Evolutionary conservation across 2,113 vertebrate genomes (phyloP), one percentile per base, ranked within the genome.

Genomic region (Antigone vipio): DNA sequence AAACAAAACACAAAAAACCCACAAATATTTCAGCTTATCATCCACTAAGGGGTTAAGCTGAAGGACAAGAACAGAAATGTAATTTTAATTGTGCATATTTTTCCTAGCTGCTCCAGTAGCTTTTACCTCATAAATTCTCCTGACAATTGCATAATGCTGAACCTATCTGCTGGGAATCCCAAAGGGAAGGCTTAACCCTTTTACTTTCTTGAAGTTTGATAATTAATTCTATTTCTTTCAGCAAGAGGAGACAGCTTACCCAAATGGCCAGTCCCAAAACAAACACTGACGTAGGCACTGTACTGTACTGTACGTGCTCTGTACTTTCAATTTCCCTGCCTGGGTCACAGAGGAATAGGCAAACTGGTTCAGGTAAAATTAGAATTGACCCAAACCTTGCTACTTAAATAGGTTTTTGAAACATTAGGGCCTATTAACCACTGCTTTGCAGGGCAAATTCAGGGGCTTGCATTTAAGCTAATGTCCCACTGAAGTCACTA

Each of bases 121-220:
- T 92, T 93, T 47, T 78, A 42, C 52, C 56, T 96, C 64, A 72
- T 81, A 68, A 92, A 94, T 96, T 92, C 92, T 96, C 92, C 79
- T 76, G 83, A 89, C 76, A 94, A 58, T 95, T 94, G 73, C 56
- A 75, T 92, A 92, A 73, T 64, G 60, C 86, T 85, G 76, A 94
- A 89, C 58, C 68, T 91, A 38, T 86, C 62, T 77, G 84, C 76
- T 84, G 77, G 72, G 69, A 91, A 94, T 85, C 60, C 84, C 64
- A 62, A 75, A 93, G 62, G 86, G 45, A 79, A 91, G n/a, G 29
- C 73, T 96, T 96, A 97, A 97, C 95, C 92, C 93, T 96, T 96
- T 81, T 95, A 85, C 66, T 49, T 93, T 92, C 86, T 93, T 68
- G 62, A 87, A 89, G 83, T 87, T 75, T 84, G 38, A 75, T 93